These are phyloP conservation scores for Petrosia ficiformis DNA, from an alignment of 37 sponge, comb jelly and placozoan species.

Conservation along the genomic window DNA sequence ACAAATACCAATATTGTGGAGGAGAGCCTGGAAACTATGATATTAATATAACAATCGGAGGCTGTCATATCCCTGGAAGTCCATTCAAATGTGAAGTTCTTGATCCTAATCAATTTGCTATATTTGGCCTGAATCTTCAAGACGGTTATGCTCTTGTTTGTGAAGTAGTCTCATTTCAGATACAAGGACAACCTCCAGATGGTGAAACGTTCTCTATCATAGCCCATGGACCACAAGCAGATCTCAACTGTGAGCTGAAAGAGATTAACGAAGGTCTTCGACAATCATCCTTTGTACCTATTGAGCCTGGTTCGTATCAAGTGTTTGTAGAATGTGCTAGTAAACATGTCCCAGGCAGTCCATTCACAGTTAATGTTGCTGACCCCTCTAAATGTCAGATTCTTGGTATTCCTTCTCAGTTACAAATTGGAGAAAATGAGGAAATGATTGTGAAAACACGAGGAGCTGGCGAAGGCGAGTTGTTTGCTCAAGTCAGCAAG, in stretches of 20 bases:
- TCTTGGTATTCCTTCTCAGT: slow-evolving; percentile 25
- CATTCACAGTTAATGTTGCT: slow-evolving; percentile 69
- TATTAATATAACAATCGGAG: slow-evolving; percentile 34
- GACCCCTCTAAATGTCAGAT: slow-evolving; percentile 62
- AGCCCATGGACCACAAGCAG: slow-evolving; percentile 75
- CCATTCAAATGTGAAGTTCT: slow-evolving; percentile 48
- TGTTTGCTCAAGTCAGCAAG: slow-evolving; percentile 33
- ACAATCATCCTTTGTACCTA: slow-evolving; percentile 59
- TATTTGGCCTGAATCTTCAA: slow-evolving; percentile 30
- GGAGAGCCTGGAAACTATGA: slow-evolving; percentile 11
- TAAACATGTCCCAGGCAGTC: slow-evolving; percentile 62
- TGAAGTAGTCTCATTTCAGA: slow-evolving; percentile 54
- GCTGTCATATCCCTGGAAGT: slow-evolving; percentile 33
- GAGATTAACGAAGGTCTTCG: slow-evolving; percentile 13
- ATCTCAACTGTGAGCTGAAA: slow-evolving; percentile 31
- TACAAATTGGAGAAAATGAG: slow-evolving; percentile 51
- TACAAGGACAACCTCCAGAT: slow-evolving; percentile 37
- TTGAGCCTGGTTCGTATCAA: slow-evolving; percentile 67
- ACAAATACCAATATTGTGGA: background rate
- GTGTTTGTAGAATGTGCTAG: slow-evolving; percentile 80
- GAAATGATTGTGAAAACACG: slow-evolving; percentile 60
- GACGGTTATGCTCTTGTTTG: slow-evolving; percentile 52
- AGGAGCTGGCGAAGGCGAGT: slow-evolving; percentile 66
- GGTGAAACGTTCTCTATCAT: slow-evolving; percentile 31
- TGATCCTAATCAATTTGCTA: slow-evolving; percentile 38